Evolutionary conservation across 1,140 invertebrate genomes (phyloP).

Genomic region (Ips nitidus): DNA sequence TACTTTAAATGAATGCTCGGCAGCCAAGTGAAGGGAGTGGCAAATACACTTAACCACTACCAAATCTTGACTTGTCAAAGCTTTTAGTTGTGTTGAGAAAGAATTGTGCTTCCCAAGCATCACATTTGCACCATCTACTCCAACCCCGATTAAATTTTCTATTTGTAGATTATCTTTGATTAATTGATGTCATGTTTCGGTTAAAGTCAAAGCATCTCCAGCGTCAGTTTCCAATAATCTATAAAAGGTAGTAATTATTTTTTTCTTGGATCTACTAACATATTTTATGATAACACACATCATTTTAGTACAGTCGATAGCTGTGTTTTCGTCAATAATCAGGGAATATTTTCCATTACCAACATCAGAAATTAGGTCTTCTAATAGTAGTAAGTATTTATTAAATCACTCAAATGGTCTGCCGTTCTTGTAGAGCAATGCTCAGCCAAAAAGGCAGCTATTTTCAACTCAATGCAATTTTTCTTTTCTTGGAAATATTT

Average conservation of each 20-base stretch:
- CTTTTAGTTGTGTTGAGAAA: constrained; percentile 9
- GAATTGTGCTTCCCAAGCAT: constrained; percentile 10
- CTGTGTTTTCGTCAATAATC: neutral
- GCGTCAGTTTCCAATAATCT: constrained; percentile 9
- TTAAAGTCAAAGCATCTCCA: neutral
- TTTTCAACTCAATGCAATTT: too few species aligned
- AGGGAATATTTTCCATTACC: neutral
- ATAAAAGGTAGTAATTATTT: constrained; percentile 2
- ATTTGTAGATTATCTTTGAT: constrained; percentile 7
- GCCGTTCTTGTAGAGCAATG: too few species aligned
- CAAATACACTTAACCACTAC: constrained; percentile 40
- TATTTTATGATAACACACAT: neutral
- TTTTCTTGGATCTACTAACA: neutral
- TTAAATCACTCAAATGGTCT: too few species aligned
- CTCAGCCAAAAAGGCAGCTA: too few species aligned
- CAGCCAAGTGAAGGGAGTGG: constrained; percentile 43
- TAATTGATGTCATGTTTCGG: constrained; percentile 7
- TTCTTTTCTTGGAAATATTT: too few species aligned
- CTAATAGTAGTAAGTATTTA: too few species aligned
- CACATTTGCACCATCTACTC: constrained; percentile 9
- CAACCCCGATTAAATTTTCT: constrained; percentile 14
- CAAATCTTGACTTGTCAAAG: constrained; percentile 28
- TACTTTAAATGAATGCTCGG: constrained; percentile 38
- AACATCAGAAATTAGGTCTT: neutral
- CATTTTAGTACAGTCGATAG: neutral